Evolutionary conservation across 2,888 invertebrate species (phyloP).

Genomic region (Cataglyphis cursor): DNA sequence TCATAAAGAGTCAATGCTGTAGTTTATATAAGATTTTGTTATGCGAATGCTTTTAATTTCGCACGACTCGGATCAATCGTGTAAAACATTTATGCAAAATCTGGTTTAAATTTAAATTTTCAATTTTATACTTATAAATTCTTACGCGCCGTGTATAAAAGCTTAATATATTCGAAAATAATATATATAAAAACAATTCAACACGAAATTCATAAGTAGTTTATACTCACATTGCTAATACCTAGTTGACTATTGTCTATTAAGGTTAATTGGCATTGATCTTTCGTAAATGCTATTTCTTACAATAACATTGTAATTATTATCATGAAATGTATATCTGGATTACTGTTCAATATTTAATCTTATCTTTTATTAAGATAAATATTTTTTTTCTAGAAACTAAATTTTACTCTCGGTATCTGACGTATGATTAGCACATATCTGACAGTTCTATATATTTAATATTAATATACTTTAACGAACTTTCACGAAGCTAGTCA

Average conservation of each 20-base stretch:
- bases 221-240: slow-evolving; percentile 11
- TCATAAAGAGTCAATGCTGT: neutral
- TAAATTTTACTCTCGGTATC: neutral
- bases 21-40: neutral
- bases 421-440: neutral
- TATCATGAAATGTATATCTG: too few species aligned
- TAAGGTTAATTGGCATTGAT: slow-evolving; percentile 15
- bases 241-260: neutral
- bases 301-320: neutral
- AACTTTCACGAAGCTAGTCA: slow-evolving; percentile 24
- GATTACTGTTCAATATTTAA: neutral
- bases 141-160: neutral
- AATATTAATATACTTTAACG: neutral
- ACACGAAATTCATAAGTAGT: neutral
- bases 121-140: neutral
- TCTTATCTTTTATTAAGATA: neutral
- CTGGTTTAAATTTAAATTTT: neutral
- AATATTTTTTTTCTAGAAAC: neutral
- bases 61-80: neutral
- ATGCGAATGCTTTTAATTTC: neutral
- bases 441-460: neutral
- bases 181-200: neutral
- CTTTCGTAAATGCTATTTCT: neutral
- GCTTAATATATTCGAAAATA: neutral
- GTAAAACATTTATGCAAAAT: neutral